Base-by-base conservation (phyloP, 2,888 invertebrate species). In the Volucella zonaria region DNA sequence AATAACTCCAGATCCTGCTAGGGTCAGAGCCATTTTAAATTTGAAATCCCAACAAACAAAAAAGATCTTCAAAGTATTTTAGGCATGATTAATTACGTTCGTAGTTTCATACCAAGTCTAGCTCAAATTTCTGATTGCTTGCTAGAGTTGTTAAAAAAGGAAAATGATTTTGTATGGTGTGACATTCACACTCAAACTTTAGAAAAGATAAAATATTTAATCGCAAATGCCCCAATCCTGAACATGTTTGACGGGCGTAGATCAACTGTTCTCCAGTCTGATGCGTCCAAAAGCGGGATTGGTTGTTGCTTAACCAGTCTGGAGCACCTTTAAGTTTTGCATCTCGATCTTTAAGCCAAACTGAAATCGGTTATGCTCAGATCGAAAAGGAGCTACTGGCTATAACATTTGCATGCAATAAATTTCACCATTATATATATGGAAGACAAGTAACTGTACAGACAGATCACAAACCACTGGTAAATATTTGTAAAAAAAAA, bases 371-470 rank as follows among this genome's bases (percentile, higher is more conserved):
- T 23, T 87, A 87, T 68, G 59, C 79, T n/a, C 82, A 87, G 45
- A 87, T 86, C 11, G 87, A 87, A 62, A 87, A 87, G 54, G 81
- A 88, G 66, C 47, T 88, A 2, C 68, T 87, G 38, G 74, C 83
- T 10, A 83, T 88, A 12, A 51, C 73, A 1, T 88, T 86, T 67
- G 78, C 80, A 59, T 82, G 64, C 9, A 38, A 23, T 23, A 23
- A 23, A 23, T 23, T 23, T 23, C 18, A 23, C 18, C 18, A 23
- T 23, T 23, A 23, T 23, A 23, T 23, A 23, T 3, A 3, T 3
- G 2, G 3, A 23, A 23, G 3, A 23, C 3, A 1, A 23, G 18
- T 18, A 18, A 1, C 18, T 18, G 18, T 18, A 18, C 18, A 18
- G 18, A 18, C 18, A 18, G 18, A 18, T 18, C 18, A 18, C 18